phyloP scores from a whole-genome alignment of 2,888 invertebrate genomes.

The Archips crataeganus region DNA sequence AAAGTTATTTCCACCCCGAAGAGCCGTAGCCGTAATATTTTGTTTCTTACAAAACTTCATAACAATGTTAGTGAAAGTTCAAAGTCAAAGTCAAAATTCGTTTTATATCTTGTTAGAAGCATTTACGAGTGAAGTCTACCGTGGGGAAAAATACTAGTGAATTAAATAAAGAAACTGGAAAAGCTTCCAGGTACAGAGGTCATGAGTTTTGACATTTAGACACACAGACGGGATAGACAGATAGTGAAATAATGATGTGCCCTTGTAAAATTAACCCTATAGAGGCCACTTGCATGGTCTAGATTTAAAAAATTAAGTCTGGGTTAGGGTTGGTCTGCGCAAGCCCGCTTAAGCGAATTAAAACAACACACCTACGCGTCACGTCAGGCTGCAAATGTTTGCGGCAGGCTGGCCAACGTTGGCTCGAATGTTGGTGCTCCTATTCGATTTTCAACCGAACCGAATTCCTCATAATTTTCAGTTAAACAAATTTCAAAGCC shows the following conservation, averaged over 20 bases:
- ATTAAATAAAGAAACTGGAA: background rate
- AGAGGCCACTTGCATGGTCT: too few species aligned
- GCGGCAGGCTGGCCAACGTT: slow-evolving; percentile 38
- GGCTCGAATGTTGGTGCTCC: slow-evolving; percentile 7
- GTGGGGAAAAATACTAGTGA: background rate
- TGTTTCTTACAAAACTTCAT: background rate
- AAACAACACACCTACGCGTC: slow-evolving; percentile 53
- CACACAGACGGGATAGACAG: too few species aligned
- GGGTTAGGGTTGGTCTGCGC: too few species aligned
- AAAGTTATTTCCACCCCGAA: background rate
- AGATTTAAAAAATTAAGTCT: too few species aligned
- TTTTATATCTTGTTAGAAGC: background rate
- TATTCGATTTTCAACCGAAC: slow-evolving; percentile 13
- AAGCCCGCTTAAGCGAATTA: too few species aligned
- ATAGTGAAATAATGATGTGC: too few species aligned
- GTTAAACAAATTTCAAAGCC: too few species aligned
- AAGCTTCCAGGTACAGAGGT: background rate
- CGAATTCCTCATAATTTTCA: too few species aligned
- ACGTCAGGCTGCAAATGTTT: slow-evolving; percentile 51
- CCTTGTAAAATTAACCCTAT: too few species aligned
- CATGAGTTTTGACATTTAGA: too few species aligned
- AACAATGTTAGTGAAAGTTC: background rate
- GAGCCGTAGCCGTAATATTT: background rate
- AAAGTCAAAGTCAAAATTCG: background rate
- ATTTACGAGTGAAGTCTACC: background rate